Evolutionary conservation across 2,113 vertebrate species (phyloP).

Genomic region (Odontophorus gujanensis): DNA sequence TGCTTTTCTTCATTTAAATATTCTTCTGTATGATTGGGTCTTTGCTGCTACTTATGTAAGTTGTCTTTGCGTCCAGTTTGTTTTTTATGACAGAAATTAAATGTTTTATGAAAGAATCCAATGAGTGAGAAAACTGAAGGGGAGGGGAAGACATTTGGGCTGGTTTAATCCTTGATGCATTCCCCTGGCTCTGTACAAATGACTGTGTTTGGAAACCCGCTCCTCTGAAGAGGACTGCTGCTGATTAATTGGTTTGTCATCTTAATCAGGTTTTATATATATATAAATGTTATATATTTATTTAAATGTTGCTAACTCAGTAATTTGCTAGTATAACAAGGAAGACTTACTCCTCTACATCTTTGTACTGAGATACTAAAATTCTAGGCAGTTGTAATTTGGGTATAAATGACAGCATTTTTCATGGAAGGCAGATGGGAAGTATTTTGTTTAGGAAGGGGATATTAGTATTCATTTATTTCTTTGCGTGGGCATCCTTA

Average conservation of each 20-base stretch:
- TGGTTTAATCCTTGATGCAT: background rate
- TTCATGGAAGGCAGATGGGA: constrained; percentile 25
- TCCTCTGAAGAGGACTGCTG: background rate
- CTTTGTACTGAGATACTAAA: background rate
- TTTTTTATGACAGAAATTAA: background rate
- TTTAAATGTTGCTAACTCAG: background rate
- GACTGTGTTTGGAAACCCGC: background rate
- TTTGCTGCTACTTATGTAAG: background rate
- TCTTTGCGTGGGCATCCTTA: constrained; percentile 50
- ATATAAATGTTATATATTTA: background rate
- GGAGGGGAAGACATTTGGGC: background rate
- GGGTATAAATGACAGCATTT: background rate
- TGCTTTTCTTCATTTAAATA: background rate
- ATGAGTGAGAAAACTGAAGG: background rate
- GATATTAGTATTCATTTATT: constrained; percentile 43
- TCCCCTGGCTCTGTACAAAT: background rate
- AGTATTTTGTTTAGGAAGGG: constrained; percentile 30
- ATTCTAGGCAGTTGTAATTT: constrained; percentile 21
- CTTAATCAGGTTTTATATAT: background rate
- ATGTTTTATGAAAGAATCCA: background rate
- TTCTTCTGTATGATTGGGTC: background rate
- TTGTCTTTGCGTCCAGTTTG: background rate
- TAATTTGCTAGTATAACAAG: background rate
- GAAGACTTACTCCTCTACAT: background rate
- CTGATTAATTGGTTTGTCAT: background rate